A percentile compares a stretch with the other conserved stretches of the same genome.
These are phyloP conservation scores for Polypterus senegalus DNA, from an alignment of 2,113 vertebrate genomes.

Conservation along the genomic window DNA sequence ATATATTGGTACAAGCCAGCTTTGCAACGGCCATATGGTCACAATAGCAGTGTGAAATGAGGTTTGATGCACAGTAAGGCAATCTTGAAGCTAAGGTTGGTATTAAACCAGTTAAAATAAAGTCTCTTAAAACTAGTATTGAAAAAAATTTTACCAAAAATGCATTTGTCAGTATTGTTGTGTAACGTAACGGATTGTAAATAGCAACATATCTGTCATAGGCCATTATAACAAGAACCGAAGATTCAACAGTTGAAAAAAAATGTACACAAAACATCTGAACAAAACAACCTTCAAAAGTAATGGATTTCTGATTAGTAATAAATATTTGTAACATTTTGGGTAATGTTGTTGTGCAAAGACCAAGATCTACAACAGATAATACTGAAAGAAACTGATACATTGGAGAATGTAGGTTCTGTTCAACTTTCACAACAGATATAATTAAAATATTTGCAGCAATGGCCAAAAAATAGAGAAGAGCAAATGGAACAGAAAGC, in stretches of 20 bases:
- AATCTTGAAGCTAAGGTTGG: background rate
- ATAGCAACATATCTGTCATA: slow-evolving; percentile 43
- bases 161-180: slow-evolving; percentile 25
- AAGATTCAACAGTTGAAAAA: slow-evolving; percentile 41
- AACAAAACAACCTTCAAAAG: slow-evolving; percentile 35
- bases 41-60: slow-evolving; percentile 28
- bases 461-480: background rate
- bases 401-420: background rate
- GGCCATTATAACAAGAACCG: slow-evolving; percentile 43
- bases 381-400: background rate
- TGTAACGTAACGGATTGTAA: slow-evolving; percentile 33
- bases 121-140: slow-evolving; percentile 17
- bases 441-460: background rate
- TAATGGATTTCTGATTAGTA: slow-evolving; percentile 26
- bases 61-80: slow-evolving; percentile 11
- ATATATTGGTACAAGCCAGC: slow-evolving; percentile 24
- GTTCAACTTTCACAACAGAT: background rate
- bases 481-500: background rate
- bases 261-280: slow-evolving; percentile 49
- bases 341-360: background rate
- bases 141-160: slow-evolving; percentile 30
- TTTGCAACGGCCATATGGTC: slow-evolving; percentile 28
- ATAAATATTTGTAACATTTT: slow-evolving; percentile 21
- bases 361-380: background rate
- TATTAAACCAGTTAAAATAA: background rate